Evolutionary conservation across 2,888 invertebrate species (phyloP).

Genomic region (Margaritifera margaritifera): DNA sequence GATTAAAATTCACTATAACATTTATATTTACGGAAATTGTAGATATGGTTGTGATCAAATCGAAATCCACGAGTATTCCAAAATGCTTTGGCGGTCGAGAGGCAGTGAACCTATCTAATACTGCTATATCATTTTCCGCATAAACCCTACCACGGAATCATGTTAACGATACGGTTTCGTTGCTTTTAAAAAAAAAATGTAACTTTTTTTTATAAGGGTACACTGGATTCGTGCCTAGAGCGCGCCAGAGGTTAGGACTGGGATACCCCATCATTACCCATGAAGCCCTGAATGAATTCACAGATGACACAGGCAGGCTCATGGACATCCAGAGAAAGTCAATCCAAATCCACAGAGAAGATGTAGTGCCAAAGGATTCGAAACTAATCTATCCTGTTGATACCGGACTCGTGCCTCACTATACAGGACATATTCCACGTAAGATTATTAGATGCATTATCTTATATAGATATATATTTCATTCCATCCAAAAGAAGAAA

Average conservation of each 20-base stretch:
- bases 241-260: constrained; percentile 55
- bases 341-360: constrained; percentile 37
- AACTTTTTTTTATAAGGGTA: constrained; percentile 48
- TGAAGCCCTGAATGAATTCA: constrained; percentile 63
- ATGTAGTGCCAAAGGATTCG: constrained; percentile 26
- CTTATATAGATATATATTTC: too few relatives aligned
- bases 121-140: too few relatives aligned
- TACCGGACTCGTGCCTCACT: constrained; percentile 63
- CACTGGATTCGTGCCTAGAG: constrained; percentile 64
- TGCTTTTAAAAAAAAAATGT: too few relatives aligned
- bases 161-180: too few relatives aligned
- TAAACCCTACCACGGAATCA: too few relatives aligned
- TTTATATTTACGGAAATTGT: too few relatives aligned
- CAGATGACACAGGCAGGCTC: constrained; percentile 44
- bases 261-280: constrained; percentile 67
- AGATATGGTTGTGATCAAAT: neutral
- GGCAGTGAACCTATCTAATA: too few relatives aligned
- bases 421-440: constrained; percentile 69
- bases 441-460: constrained; percentile 4
- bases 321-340: constrained; percentile 34
- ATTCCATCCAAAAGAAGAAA: neutral
- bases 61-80: neutral
- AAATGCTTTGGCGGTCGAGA: too few relatives aligned
- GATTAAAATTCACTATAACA: too few relatives aligned
- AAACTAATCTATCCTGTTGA: constrained; percentile 60